Evolutionary conservation across 2,888 invertebrate genomes (phyloP).

Genomic region (Lasioglossum oenotherae): DNA sequence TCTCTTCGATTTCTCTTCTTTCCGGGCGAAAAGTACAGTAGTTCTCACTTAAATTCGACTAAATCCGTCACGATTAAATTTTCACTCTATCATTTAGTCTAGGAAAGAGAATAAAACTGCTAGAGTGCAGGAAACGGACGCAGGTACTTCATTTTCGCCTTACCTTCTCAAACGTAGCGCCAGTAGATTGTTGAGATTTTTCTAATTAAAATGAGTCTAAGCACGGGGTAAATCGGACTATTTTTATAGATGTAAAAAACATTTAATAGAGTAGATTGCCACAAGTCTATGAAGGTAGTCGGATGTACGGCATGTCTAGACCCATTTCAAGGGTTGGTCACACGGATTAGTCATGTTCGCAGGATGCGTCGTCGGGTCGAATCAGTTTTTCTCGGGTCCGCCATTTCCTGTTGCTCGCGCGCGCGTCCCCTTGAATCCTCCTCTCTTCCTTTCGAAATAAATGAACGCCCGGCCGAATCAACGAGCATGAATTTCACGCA

Average conservation of each 20-base stretch:
- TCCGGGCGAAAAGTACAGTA: constrained; percentile 11
- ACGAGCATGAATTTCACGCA: constrained; percentile 61
- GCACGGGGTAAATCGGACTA: too few relatives aligned
- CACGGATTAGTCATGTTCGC: constrained; percentile 52
- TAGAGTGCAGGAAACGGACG: too few relatives aligned
- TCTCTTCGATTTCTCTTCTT: constrained; percentile 34
- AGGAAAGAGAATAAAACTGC: not conserved
- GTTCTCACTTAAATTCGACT: not conserved
- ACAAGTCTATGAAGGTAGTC: too few relatives aligned
- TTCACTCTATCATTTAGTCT: not conserved
- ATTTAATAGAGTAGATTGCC: not conserved
- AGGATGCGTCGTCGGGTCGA: constrained; percentile 51
- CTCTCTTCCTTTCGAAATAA: constrained; percentile 45
- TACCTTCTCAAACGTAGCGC: too few relatives aligned
- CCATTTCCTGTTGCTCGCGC: constrained; percentile 42
- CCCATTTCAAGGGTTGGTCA: not conserved
- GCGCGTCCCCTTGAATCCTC: not conserved
- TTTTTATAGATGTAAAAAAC: too few relatives aligned
- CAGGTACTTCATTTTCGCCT: too few relatives aligned
- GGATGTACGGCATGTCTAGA: too few relatives aligned
- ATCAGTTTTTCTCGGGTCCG: constrained; percentile 67
- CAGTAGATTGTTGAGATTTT: not conserved
- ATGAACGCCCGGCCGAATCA: constrained; percentile 44
- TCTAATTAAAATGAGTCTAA: not conserved
- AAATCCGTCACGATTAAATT: not conserved